Evolutionary conservation across 2,888 invertebrate species (phyloP), one percentile per base, ranked within the genome.

Genomic region (Melikaiella ostensackeni): DNA sequence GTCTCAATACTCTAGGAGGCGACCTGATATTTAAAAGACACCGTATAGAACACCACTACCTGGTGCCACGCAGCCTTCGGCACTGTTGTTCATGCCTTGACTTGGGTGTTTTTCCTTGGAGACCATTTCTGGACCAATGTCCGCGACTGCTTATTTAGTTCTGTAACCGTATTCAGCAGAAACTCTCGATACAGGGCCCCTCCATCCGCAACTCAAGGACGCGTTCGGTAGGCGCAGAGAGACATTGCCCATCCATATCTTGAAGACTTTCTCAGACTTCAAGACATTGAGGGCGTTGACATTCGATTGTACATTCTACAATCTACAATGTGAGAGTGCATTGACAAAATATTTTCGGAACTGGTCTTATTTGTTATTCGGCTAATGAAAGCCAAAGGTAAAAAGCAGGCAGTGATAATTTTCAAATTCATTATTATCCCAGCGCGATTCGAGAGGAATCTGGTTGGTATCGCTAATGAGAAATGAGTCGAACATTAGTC

Each of bases 401-500:
- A 50, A 9, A 21, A 42, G 42, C 5, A 50, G n/a, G 9, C 1
- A n/a, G 9, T 50, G n/a, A 21, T 50, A 57, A 57, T 57, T 57
- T 24, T 11, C 21, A 27, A 57, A 50, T 50, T n/a, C 50, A n/a
- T 50, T n/a, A 50, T 21, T 21, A 50, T 50, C 50, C 50, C 55
- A 55, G 59, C 24, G 16, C 27, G 59, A 27, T 59, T 59, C 59
- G 27, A 59, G 27, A 16, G 27, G 55, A 55, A 55, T 11, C 27
- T 27, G 59, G 24, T 59, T 59, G 13, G 59, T 59, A 70, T 30
- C 33, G 33, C 30, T 33, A 70, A 33, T 50, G 70, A 70, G 50
- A 70, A 70, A 70, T 70, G 50, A 30, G 30, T 70, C 70, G 13
- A 33, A 55, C 59, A 27, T 59, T 59, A 27, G 59, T 59, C 11